Conservation (phyloP, 2,113 vertebrate genomes). For the Maccullochella peelii region DNA sequence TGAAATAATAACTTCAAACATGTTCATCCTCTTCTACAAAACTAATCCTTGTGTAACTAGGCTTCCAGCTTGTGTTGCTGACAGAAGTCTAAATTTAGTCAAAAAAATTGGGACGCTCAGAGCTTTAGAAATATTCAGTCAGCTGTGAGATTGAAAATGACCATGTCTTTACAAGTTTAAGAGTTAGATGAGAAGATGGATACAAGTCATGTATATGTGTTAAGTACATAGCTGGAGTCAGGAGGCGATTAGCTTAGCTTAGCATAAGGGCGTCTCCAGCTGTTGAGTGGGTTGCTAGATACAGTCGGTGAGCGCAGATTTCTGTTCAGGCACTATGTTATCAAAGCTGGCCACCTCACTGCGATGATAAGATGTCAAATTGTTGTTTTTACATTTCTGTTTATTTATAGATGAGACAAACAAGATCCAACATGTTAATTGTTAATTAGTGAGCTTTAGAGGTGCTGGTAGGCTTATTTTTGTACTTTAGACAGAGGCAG, state of each 20-base stretch:
- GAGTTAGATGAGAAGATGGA: not conserved
- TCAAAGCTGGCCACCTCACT: not conserved
- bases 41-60: not conserved
- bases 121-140: not conserved
- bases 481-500: not conserved
- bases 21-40: conserved; percentile 4
- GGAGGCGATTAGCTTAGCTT: too few relatives aligned
- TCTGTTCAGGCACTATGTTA: not conserved
- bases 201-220: too few relatives aligned
- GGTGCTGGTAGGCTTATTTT: not conserved
- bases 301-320: not conserved
- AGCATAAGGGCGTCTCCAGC: too few relatives aligned
- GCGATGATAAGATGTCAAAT: not conserved
- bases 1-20: conserved; percentile 9
- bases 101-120: not conserved
- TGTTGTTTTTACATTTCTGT: not conserved
- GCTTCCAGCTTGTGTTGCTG: not conserved
- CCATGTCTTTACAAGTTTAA: not conserved
- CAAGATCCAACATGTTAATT: not conserved
- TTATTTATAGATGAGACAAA: not conserved
- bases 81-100: not conserved
- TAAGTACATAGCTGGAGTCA: too few relatives aligned
- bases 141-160: not conserved
- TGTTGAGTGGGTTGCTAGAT: too few relatives aligned
- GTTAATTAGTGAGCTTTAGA: not conserved